Evolutionary conservation across 1,140 invertebrate genomes (phyloP), one percentile per base, ranked within the genome.

Genomic region (Eueides isabella): DNA sequence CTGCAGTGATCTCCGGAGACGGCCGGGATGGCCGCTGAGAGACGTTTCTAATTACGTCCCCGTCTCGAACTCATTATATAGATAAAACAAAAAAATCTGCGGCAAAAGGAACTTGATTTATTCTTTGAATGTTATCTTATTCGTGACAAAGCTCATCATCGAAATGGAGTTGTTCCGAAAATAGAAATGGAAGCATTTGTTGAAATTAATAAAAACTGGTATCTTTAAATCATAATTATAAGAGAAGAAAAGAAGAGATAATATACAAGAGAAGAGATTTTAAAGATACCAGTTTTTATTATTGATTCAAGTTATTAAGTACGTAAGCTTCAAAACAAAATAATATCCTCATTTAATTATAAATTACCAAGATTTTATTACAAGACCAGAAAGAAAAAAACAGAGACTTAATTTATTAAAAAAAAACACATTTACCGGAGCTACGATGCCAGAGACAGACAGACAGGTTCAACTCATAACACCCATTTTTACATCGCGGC

Each of bases 31-130:
- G 26, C 41, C 28, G 19, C 28, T 67, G 66, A 55, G 66, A 67
- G 44, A 48, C 66, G 68, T 4, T 55, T 23, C 23, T 71, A 71
- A 71, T 71, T 71, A 71, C 68, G 61, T 63, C 35, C 26, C 33
- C n/a, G 66, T 67, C 66, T 14, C 14, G 29, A 69, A 44, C 68
- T 41, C 61, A 71, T 71, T 71, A 28, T 41, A 61, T 12, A 71
- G 26, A 71, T 41, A 33, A 44, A 29, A 66, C 30, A 66, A 41
- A 66, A 30, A 44, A 26, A 38, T 0, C 64, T n/a, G 35, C 30
- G 63, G n/a, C 41, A 67, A 28, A 67, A 26, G 29, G 38, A 67
- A 28, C 29, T 30, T 48, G 66, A 48, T 67, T 67, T 41, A 31
- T 19, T 30, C 41, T 67, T 30, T 28, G 28, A 29, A 23, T 33